Base-by-base conservation (phyloP, 1,140 invertebrate species). In the Lucilia sericata region DNA sequence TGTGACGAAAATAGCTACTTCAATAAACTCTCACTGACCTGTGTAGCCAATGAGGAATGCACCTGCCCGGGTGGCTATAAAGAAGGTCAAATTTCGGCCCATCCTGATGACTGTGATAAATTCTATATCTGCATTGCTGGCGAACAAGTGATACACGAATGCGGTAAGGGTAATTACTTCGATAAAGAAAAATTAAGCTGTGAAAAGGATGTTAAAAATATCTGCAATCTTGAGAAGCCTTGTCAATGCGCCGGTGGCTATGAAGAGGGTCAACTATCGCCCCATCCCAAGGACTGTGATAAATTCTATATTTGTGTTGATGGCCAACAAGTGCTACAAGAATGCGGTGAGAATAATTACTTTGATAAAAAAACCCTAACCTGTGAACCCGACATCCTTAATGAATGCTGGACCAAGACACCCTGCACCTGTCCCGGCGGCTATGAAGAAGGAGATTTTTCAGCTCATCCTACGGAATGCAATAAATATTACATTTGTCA, bases 241-340 rank as follows among this genome's bases (percentile, higher is more conserved):
- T 70, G 65, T 25, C 42, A 21, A 21, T 85, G 84, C n/a, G 82
- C 84, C 12, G 86, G 84, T 5, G 86, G 86, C n/a, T 82, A 87
- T 60, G 34, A 84, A 9, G 85, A 88, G 3, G 88, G 88, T 17
- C 30, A 42, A 55, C 86, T 87, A n/a, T 25, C 86, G 0, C 9
- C 82, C 0, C 70, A 55, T 36, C 51, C 51, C 9, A 12, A 55
- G 65, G 86, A 90, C 2, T 90, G 89, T 60, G 86, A 85, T n/a
- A 87, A 86, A 83, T 90, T 87, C 65, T 87, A 85, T 65, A 86
- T 89, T 5, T 90, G 89, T 10, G 12, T 80, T 34, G 84, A 87
- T 70, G 86, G 87, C 2, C n/a, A 86, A 70, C 74, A 87, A 34
- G 34, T 87, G 25, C 86, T 86, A 14, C 87, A 87, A 14, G 65